Conservation (phyloP, 2,888 invertebrate genomes). For the Leptopilina drosophilae region DNA sequence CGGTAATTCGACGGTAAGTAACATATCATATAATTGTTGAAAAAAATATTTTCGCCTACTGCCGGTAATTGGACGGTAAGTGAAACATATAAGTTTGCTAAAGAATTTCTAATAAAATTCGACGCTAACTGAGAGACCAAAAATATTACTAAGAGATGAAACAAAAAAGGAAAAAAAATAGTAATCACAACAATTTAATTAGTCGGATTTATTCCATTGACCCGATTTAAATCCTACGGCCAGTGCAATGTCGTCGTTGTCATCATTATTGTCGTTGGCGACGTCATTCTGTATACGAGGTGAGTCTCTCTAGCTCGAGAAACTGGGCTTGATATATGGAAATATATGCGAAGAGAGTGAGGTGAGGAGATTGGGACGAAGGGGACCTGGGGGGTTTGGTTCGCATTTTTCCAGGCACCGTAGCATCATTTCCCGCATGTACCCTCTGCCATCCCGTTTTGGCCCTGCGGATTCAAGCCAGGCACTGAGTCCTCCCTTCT, state of each 20-base stretch:
- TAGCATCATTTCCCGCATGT: conserved; percentile 67
- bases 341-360: conserved; percentile 76
- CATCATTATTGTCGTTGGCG: conserved; percentile 49
- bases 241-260: conserved; percentile 42
- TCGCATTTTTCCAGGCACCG: conserved; percentile 75
- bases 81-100: too few species aligned
- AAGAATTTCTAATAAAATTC: too few species aligned
- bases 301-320: conserved; percentile 59
- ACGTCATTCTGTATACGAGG: conserved; percentile 51
- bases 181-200: conserved; percentile 57
- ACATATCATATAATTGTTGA: too few species aligned
- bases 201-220: conserved; percentile 76
- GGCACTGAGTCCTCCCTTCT: conserved; percentile 48
- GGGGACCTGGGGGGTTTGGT: conserved; percentile 61
- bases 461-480: conserved; percentile 42
- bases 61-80: too few species aligned
- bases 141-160: too few species aligned
- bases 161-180: too few species aligned
- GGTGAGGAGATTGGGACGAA: too few species aligned
- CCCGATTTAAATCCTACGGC: conserved; percentile 67
- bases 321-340: conserved; percentile 76
- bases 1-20: too few species aligned
- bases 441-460: conserved; percentile 42
- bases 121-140: too few species aligned
- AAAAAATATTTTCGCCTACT: too few species aligned